Percentiles rank a stretch among this genome's conserved stretches.
phyloP scores from a whole-genome alignment of 2,888 invertebrate genomes.

The Uropetala carovei region DNA sequence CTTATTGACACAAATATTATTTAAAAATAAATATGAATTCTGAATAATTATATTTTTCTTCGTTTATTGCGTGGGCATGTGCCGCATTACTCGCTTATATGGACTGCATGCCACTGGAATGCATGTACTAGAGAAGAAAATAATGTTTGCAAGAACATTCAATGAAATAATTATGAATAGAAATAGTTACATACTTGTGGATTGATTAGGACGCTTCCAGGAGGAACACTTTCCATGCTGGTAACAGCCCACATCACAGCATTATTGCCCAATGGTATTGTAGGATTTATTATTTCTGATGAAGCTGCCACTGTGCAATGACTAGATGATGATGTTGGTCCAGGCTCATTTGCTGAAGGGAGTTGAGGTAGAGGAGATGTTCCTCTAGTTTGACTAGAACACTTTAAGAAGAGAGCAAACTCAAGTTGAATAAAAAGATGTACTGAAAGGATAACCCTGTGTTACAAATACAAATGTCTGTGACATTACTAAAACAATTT shows the following conservation, averaged over 20 bases:
- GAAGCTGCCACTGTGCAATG: constrained; percentile 16
- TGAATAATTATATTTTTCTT: too few species aligned
- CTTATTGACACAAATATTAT: too few species aligned
- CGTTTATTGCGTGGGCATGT: too few species aligned
- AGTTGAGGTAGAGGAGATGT: constrained; percentile 46
- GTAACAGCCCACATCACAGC: constrained; percentile 91
- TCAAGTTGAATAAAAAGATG: background rate
- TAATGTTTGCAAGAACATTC: background rate
- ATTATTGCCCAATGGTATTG: constrained; percentile 47
- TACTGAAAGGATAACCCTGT: background rate
- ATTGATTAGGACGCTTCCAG: constrained; percentile 92
- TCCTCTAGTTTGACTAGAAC: constrained; percentile 56
- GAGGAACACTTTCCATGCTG: constrained; percentile 89
- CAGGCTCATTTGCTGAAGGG: background rate
- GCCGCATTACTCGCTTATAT: too few species aligned
- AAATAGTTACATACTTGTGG: constrained; percentile 79
- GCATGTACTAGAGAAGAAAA: background rate
- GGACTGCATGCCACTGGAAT: too few species aligned
- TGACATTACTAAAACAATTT: too few species aligned
- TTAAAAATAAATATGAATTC: too few species aligned
- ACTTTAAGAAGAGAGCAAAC: background rate
- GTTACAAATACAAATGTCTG: background rate
- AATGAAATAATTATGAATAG: too few species aligned
- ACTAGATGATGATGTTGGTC: background rate
- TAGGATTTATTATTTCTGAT: constrained; percentile 63